Conservation (phyloP, 30 jellyfish, hydroid and myxozoan genomes). For the Chrysaora quinquecirrha region DNA sequence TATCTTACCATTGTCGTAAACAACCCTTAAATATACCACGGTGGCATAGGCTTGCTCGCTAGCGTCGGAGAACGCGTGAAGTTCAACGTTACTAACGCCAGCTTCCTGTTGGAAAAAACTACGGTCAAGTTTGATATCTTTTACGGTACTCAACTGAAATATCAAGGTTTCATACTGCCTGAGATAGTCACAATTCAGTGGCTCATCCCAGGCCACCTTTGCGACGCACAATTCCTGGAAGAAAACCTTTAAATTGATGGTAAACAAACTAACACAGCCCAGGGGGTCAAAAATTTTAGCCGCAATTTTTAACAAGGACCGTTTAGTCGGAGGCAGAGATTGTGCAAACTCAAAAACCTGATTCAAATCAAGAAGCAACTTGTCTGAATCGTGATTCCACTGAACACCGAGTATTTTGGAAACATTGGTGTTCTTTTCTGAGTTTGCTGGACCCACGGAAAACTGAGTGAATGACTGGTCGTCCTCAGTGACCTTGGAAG, state of each 20-base stretch:
- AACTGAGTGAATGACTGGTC: constrained; percentile 53
- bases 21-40: constrained; percentile 69
- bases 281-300: constrained; percentile 82
- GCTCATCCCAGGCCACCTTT: constrained; percentile 75
- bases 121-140: constrained; percentile 17
- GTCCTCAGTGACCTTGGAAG: constrained; percentile 41
- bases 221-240: constrained; percentile 70
- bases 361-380: constrained; percentile 29
- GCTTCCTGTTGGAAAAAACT: constrained; percentile 24
- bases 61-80: constrained; percentile 83
- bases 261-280: constrained; percentile 59
- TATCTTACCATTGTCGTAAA: constrained; percentile 52
- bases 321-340: constrained; percentile 56
- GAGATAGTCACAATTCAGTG: constrained; percentile 13
- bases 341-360: constrained; percentile 26
- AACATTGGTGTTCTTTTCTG: constrained; percentile 1
- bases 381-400: constrained; percentile 54
- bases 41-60: constrained; percentile 64
- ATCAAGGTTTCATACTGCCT: constrained; percentile 25
- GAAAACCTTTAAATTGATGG: constrained; percentile 46
- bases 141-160: constrained; percentile 9
- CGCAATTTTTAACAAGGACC: constrained; percentile 72
- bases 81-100: constrained; percentile 22
- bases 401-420: constrained; percentile 57
- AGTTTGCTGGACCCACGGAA: constrained; percentile 12